Evolutionary conservation across 2,888 invertebrate species (phyloP), one percentile per base, ranked within the genome.

Genomic region (Psylliodes chrysocephalus): DNA sequence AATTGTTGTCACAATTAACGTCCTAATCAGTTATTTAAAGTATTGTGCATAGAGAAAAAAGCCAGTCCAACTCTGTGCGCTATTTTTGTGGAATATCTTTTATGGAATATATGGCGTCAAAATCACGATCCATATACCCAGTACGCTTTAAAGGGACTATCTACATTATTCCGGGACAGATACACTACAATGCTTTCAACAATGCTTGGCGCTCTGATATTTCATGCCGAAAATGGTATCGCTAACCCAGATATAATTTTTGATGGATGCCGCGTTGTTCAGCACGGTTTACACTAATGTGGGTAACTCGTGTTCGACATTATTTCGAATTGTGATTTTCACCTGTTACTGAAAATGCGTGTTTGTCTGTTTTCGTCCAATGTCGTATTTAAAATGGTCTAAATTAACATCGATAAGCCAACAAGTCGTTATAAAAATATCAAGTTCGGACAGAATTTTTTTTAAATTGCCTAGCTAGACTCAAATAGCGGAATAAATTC

Each of bases 111-210:
- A 57, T 38, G 47, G 33, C 47, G 35, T 57, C 57, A 47, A 57
- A 57, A 57, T 47, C 57, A 47, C 57, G 57, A 57, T 25, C 55
- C 60, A 55, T 64, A 55, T 64, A 60, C 54, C 51, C 54, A 33
- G 54, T 30, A n/a, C 64, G 19, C 53, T 19, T 60, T 51, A 44
- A 46, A 12, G 38, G 51, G 51, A 55, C 44, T 64, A 60, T 64
- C 60, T 61, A 40, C 64, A 60, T 64, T 56, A 60, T 55, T 56
- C 40, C 38, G 30, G 60, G 64, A 60, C 64, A 64, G 56, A 47
- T 60, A 64, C 64, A 64, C 51, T 42, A 40, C 55, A 64, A 54
- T 64, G 64, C 64, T 64, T 54, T 64, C 52, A 64, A 55, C 46
- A 55, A 51, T 60, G 51, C 56, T 47, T 54, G 40, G 66, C 63